These are phyloP conservation scores for Raja brachyura DNA, from an alignment of 2,113 vertebrate species.

Conservation along the genomic window DNA sequence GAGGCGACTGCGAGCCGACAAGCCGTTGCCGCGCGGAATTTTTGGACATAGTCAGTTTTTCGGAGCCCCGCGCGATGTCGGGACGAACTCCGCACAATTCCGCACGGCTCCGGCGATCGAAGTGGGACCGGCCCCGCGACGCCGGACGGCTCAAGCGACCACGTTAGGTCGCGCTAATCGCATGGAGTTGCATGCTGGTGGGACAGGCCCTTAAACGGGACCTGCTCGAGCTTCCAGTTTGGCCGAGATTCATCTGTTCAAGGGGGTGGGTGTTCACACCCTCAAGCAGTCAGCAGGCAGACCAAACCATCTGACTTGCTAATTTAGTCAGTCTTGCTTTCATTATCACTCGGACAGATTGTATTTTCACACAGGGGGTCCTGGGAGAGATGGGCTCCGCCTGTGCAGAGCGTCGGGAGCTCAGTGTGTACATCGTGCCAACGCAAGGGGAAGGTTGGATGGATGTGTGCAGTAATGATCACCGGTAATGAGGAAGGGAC, in stretches of 20 bases:
- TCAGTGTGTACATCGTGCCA: background rate
- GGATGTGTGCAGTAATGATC: slow-evolving; percentile 8
- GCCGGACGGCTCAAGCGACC: too few species aligned
- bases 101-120: too few species aligned
- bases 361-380: slow-evolving; percentile 54
- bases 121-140: too few species aligned
- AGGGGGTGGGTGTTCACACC: background rate
- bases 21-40: too few species aligned
- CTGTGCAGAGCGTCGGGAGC: background rate
- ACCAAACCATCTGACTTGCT: slow-evolving; percentile 34
- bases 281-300: slow-evolving; percentile 41
- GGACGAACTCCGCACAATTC: too few species aligned
- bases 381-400: background rate
- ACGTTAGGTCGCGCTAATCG: too few species aligned
- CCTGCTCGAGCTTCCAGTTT: background rate
- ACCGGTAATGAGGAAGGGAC: background rate
- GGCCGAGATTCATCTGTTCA: slow-evolving; percentile 4
- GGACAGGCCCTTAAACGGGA: too few species aligned
- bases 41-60: too few species aligned
- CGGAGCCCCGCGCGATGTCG: too few species aligned
- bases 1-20: too few species aligned
- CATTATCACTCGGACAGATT: slow-evolving; percentile 58
- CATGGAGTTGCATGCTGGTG: too few species aligned
- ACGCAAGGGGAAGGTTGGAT: background rate
- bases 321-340: slow-evolving; percentile 48